Base-by-base conservation (phyloP, 2,113 vertebrate genomes). In the Procavia capensis region DNA sequence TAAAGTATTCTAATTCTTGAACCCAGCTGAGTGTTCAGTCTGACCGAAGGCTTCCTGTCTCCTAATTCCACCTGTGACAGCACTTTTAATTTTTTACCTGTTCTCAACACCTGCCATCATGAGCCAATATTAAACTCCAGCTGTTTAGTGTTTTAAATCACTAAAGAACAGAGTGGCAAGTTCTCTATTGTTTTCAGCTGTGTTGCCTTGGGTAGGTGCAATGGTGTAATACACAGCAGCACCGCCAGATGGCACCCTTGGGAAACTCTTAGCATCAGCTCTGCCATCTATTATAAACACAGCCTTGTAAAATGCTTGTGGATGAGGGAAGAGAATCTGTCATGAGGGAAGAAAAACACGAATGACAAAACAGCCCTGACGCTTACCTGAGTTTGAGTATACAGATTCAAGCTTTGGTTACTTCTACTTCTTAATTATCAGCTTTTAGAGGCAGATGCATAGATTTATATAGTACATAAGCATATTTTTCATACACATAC, bases 241-340 rank as follows among this genome's bases (percentile, higher is more conserved):
- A 93, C 84, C 98, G 97, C 97, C 94, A 98, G 98, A 89, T 98
- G 98, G 79, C 98, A 94, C 47, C 4, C 94, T 96, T 95, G 19
- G 88, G 93, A 95, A 97, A 97, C 88, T 66, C 83, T 98, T 97
- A 93, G 43, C 89, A 90, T 87, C 91, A 85, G 80, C 59, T 94
- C 78, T 93, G 93, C 96, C 50, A 84, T 96, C 75, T 86, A 2
- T 92, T 95, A 92, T 96, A 45, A 97, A 88, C 84, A 45, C 2
- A 92, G 6, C 31, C n/a, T 25, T 5, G 31, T 24, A 72, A 85
- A 95, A 88, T 68, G 92, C 90, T 82, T 83, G 63, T 34, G 88
- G 88, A 83, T 92, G 68, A 94, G 74, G 68, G 74, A 85, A 76
- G 85, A 97, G 43, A 91, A 93, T 87, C 78, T 90, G 79, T 92